Conservation (phyloP, 2,888 invertebrate genomes). For the Psococerastis gibbosa region DNA sequence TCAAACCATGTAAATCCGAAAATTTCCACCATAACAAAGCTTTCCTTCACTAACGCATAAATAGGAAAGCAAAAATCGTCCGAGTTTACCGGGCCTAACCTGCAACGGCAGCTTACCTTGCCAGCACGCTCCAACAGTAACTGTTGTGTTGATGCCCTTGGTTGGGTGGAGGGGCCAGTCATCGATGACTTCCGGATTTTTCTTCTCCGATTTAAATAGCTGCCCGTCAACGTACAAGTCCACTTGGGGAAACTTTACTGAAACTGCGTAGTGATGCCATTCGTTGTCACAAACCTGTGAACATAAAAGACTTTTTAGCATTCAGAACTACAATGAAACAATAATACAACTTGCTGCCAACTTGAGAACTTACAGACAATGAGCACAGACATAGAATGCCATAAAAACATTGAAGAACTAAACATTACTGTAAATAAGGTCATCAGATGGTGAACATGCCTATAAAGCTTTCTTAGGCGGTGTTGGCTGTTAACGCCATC, state of each 20-base stretch:
- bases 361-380: background rate
- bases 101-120: constrained; percentile 64
- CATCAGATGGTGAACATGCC: too few relatives aligned
- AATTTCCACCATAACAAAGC: too few relatives aligned
- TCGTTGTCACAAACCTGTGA: constrained; percentile 80
- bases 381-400: too few relatives aligned
- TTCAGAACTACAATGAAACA: constrained; percentile 11
- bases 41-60: too few relatives aligned
- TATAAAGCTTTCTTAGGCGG: too few relatives aligned
- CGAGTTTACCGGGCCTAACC: too few relatives aligned
- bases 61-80: too few relatives aligned
- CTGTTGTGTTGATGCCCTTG: constrained; percentile 79
- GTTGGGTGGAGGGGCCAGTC: constrained; percentile 98
- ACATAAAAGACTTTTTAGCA: constrained; percentile 12
- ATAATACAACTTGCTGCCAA: too few relatives aligned
- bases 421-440: too few relatives aligned
- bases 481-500: too few relatives aligned
- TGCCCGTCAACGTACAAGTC: constrained; percentile 78
- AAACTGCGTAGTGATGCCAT: constrained; percentile 96
- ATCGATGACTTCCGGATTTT: constrained; percentile 92
- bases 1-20: too few relatives aligned
- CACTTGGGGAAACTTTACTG: constrained; percentile 81
- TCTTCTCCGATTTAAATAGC: constrained; percentile 41
- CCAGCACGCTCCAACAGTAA: constrained; percentile 95
- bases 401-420: too few relatives aligned